Evolutionary conservation across 2,113 vertebrate genomes (phyloP).

Genomic region (Alethe castanea): DNA sequence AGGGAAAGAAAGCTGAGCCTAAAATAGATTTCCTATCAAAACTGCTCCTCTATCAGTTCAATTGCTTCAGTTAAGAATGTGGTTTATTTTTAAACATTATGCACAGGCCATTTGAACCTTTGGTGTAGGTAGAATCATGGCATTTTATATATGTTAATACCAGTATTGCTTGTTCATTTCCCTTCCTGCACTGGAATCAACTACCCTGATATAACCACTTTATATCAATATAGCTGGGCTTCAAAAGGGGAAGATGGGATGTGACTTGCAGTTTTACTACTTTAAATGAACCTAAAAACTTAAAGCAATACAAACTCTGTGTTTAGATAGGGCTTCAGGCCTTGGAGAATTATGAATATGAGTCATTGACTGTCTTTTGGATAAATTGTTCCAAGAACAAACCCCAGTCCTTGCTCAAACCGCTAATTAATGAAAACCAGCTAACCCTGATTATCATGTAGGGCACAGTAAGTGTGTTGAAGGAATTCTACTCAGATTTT

Average conservation of each 20-base stretch:
- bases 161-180: not conserved
- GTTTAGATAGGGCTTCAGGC: not conserved
- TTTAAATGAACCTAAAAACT: conserved; percentile 1
- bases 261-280: not conserved
- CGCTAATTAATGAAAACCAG: conserved; percentile 29
- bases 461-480: not conserved
- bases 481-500: not conserved
- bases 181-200: not conserved
- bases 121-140: not conserved
- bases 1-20: not conserved
- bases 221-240: not conserved
- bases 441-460: conserved; percentile 25
- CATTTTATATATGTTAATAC: not conserved
- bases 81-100: conserved; percentile 18
- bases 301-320: not conserved
- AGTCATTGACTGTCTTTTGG: not conserved
- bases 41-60: not conserved
- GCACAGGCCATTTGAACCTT: not conserved
- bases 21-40: conserved; percentile 6
- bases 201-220: not conserved
- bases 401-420: not conserved
- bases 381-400: conserved; percentile 24
- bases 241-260: not conserved
- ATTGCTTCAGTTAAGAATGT: not conserved
- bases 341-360: not conserved